Evolutionary conservation across 2,797 vertebrate genomes (phyloP).

Genomic region (Chloroceryle inda): DNA sequence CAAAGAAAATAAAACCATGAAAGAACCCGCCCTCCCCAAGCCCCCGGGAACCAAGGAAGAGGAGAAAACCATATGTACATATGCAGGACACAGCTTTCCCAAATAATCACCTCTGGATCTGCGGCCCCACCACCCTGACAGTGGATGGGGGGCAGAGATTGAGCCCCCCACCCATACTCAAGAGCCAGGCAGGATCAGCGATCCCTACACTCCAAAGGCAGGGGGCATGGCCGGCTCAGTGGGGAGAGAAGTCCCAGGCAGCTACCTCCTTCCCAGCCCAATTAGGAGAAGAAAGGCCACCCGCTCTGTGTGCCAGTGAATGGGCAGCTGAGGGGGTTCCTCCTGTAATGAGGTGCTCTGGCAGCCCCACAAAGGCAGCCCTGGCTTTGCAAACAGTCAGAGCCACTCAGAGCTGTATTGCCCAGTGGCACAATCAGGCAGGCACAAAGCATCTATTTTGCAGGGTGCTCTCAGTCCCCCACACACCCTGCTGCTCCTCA

Average conservation of each 20-base stretch:
- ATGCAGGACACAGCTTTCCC: not conserved
- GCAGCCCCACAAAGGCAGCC: conserved; percentile 20
- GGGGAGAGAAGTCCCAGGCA: not conserved
- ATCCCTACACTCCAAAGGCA: rapidly evolving
- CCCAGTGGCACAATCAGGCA: not conserved
- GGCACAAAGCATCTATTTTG: not conserved
- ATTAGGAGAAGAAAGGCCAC: not conserved
- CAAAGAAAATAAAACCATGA: conserved; percentile 27
- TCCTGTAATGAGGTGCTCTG: rapidly evolving
- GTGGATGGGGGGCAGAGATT: not conserved
- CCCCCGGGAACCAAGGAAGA: rapidly evolving
- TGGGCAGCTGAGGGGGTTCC: not conserved
- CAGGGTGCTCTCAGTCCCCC: not conserved
- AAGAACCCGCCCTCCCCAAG: not conserved
- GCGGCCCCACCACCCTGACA: not conserved
- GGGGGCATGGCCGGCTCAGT: not conserved
- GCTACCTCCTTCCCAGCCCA: not conserved
- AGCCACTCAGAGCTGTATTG: rapidly evolving
- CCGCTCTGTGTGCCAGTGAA: rapidly evolving
- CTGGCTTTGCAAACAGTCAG: rapidly evolving
- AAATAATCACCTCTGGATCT: not conserved
- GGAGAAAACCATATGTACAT: not conserved
- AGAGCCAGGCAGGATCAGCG: not conserved
- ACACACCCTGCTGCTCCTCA: rapidly evolving
- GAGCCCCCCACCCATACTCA: not conserved